Percentiles rank a stretch among this genome's conserved stretches.
Evolutionary conservation across 2,797 vertebrate species (phyloP).

Genomic region (Triplophysa bombifrons): DNA sequence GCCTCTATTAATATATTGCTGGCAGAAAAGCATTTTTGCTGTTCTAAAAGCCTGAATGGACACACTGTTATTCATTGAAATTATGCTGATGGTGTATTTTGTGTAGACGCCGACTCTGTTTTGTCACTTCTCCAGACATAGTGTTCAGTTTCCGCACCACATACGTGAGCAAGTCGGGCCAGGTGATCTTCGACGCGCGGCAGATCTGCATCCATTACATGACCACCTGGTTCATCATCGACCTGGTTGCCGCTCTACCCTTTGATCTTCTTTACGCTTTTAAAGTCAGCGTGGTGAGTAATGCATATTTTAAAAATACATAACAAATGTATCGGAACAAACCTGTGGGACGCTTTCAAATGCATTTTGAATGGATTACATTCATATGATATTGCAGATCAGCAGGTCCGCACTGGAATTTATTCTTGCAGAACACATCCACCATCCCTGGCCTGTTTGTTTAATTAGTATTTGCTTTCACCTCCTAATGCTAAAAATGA

Average conservation of each 20-base stretch:
- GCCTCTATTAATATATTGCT: not conserved
- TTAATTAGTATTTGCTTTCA: conserved; percentile 1
- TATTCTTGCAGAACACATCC: not conserved
- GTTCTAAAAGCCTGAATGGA: conserved; percentile 4
- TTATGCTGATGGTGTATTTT: conserved; percentile 28
- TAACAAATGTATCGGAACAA: not conserved
- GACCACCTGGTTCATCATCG: conserved; percentile 98
- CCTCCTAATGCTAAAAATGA: not conserved
- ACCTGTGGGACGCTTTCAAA: conserved; percentile 4
- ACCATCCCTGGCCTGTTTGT: not conserved
- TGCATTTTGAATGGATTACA: not conserved
- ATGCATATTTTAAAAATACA: not conserved
- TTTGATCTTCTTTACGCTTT: conserved; percentile 98
- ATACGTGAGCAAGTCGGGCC: conserved; percentile 97
- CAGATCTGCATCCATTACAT: conserved; percentile 98
- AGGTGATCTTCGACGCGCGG: conserved; percentile 95
- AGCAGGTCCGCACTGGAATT: not conserved
- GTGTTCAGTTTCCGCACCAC: conserved; percentile 97
- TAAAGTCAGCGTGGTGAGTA: conserved; percentile 98
- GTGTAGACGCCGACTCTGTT: conserved; percentile 26
- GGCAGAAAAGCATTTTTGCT: conserved; percentile 6
- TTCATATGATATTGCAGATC: not conserved
- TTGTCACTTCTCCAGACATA: conserved; percentile 81
- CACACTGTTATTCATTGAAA: conserved; percentile 19
- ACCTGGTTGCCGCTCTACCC: conserved; percentile 94